Base-by-base conservation (phyloP, 1,140 invertebrate genomes). In the Rhizoglyphus robini region DNA sequence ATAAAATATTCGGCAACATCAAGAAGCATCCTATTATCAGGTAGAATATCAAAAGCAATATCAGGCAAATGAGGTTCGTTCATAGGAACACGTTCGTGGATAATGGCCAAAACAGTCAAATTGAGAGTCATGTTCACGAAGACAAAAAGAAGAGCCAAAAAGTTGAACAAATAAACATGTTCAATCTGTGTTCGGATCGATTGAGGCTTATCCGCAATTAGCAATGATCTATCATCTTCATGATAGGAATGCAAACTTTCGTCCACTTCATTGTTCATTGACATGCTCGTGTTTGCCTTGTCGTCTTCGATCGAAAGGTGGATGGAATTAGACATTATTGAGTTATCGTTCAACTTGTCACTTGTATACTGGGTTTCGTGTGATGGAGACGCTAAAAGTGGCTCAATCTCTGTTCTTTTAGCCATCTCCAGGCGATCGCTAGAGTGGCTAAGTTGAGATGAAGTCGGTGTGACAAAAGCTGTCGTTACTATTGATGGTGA, bases 51-150 rank as follows among this genome's bases (percentile, higher is more conserved):
- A 38, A 91, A 79, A 69, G 90, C 79, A 41, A 88, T 79, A 74
- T 93, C 89, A 30, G 86, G 86, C 62, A 93, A 80, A 34, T 88
- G 87, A 54, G 79, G 78, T 70, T 84, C 84, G 0, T 76, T 79
- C 75, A 88, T 84, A 38, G 88, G 88, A 57, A 91, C 83, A 66
- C 85, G 80, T 74, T 92, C 88, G 76, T 93, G 88, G 54, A 88
- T 84, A 70, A 90, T 75, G 48, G 88, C 86, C 68, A 93, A 79
- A 3, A 88, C 87, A 66, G 73, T 69, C 27, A 76, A 72, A 54
- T 76, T 82, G 74, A 69, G 70, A 5, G 75, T 70, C 71, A 75
- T 72, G 72, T 76, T 65, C 73, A 76, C 48, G 75, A 75, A 51
- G 71, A 78, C 63, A 75, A 79, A 69, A 73, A 79, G 65, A 65